These are phyloP conservation scores for Cnemophilus loriae DNA, from an alignment of 2,113 vertebrate species.

Conservation along the genomic window DNA sequence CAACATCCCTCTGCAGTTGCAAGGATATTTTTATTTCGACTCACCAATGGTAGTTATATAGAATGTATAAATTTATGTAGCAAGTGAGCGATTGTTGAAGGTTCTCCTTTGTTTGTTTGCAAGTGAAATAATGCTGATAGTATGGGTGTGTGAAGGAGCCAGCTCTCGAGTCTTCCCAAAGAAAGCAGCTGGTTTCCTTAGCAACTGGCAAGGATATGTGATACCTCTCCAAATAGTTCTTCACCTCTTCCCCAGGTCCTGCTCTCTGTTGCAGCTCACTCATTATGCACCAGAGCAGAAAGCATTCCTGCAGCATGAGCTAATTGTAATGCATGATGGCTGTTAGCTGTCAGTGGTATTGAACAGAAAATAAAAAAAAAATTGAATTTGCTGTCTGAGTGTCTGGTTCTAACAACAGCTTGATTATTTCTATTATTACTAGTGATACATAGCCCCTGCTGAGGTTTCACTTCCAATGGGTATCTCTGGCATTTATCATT, in stretches of 20 bases:
- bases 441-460: background rate
- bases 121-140: background rate
- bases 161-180: background rate
- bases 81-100: background rate
- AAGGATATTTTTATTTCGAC: background rate
- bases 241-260: background rate
- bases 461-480: conserved; percentile 1
- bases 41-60: fast-evolving
- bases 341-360: conserved; percentile 7
- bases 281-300: background rate
- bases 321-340: background rate
- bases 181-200: conserved; percentile 29
- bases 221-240: background rate
- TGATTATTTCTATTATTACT: conserved; percentile 47
- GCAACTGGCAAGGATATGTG: background rate
- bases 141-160: background rate
- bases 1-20: background rate
- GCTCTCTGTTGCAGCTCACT: background rate
- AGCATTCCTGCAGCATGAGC: background rate
- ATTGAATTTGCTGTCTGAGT: conserved; percentile 14
- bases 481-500: conserved; percentile 11
- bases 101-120: background rate
- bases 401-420: conserved; percentile 34
- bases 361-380: conserved; percentile 1
- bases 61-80: background rate